Conservation (phyloP, 2,888 invertebrate species). For the Campoplex nolae region DNA sequence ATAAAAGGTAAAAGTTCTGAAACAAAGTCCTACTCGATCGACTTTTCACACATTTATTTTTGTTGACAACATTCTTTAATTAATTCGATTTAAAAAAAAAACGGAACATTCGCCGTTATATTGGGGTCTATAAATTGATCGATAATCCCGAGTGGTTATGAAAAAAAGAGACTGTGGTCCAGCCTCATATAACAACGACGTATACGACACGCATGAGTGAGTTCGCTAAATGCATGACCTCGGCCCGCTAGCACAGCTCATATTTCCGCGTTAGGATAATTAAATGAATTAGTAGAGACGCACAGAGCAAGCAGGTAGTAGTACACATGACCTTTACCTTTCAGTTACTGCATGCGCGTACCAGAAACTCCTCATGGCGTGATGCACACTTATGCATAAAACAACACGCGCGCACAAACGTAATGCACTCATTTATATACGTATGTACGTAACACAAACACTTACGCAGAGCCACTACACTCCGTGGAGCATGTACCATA, state of each 20-base stretch:
- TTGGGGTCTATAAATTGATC: conserved; percentile 26
- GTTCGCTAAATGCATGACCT: conserved; percentile 54
- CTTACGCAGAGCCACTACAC: conserved; percentile 66
- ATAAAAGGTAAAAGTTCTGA: neutral
- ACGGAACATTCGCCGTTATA: neutral
- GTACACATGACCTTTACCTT: conserved; percentile 41
- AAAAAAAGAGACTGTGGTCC: conserved; percentile 4
- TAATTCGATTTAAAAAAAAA: neutral
- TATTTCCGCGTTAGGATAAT: conserved; percentile 80
- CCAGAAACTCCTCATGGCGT: conserved; percentile 36
- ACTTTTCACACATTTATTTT: neutral
- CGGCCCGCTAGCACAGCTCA: conserved; percentile 69
- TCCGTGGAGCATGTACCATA: conserved; percentile 62
- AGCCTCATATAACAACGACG: neutral
- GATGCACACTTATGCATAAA: conserved; percentile 55
- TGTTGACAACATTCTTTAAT: neutral
- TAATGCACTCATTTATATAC: conserved; percentile 3
- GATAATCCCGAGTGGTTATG: conserved; percentile 22
- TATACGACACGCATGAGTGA: conserved; percentile 9
- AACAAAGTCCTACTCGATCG: neutral
- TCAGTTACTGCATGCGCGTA: conserved; percentile 13
- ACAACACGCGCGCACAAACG: conserved; percentile 35
- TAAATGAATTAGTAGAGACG: conserved; percentile 78
- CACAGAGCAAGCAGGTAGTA: conserved; percentile 56
- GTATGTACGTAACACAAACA: conserved; percentile 46